These are phyloP conservation scores for Sminthopsis crassicaudata DNA, from an alignment of 2,113 vertebrate genomes.

Conservation along the genomic window DNA sequence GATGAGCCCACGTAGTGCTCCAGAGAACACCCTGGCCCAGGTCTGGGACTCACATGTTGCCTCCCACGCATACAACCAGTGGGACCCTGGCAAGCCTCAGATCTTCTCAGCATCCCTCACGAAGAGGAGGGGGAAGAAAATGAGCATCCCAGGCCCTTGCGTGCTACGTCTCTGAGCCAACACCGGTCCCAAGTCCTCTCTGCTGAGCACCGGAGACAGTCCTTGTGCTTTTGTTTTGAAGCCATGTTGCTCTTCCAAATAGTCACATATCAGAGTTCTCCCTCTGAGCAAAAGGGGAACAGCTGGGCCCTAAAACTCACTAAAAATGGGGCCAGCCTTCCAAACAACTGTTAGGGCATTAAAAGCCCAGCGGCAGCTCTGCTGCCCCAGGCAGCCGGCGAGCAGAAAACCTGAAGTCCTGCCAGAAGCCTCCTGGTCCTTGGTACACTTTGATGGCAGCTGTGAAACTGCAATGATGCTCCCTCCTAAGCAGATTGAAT, in stretches of 20 bases:
- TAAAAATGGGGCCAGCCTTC: background rate
- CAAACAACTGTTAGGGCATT: background rate
- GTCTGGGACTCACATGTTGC: background rate
- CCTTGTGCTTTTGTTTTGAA: background rate
- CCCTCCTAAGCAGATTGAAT: constrained; percentile 14
- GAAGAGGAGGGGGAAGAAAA: background rate
- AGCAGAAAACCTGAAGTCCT: constrained; percentile 10
- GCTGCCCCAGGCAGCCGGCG: background rate
- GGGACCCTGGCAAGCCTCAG: background rate
- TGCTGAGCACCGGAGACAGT: background rate
- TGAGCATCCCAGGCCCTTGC: background rate
- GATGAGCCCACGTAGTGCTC: background rate
- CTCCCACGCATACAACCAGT: background rate
- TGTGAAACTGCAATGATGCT: background rate
- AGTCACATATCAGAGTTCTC: background rate
- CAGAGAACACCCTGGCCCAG: background rate
- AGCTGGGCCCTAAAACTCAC: background rate
- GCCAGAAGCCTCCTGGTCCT: background rate
- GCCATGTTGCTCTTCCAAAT: background rate
- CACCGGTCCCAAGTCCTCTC: background rate
- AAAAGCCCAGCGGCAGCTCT: background rate
- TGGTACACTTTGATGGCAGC: background rate
- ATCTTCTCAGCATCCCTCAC: background rate
- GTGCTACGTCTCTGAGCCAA: background rate
- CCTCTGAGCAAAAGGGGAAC: background rate